phyloP scores from a whole-genome alignment of 1,140 invertebrate genomes.

The Drosophila kepulauana region DNA sequence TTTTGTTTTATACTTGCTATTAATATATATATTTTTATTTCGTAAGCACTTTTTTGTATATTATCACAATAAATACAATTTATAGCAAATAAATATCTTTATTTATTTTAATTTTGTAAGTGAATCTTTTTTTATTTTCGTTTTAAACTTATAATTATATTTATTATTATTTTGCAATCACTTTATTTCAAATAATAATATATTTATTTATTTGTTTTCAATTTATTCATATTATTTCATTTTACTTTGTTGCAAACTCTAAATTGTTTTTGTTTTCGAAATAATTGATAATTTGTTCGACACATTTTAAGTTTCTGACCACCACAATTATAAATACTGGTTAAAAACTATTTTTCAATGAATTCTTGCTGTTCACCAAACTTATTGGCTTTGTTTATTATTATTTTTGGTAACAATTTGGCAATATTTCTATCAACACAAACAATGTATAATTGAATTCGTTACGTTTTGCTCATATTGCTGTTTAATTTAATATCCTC shows the following conservation, averaged over 20 bases:
- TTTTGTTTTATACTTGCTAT: not conserved
- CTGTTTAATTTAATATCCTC: slow-evolving; percentile 18
- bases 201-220: not conserved
- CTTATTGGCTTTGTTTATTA: not conserved
- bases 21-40: not conserved
- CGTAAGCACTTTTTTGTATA: slow-evolving; percentile 2
- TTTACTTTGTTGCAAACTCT: not conserved
- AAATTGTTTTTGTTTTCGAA: not conserved
- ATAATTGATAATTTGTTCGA: not conserved
- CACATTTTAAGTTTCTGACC: not conserved
- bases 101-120: not conserved
- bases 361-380: too few relatives aligned
- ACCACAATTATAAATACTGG: too few relatives aligned
- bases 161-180: not conserved
- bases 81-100: not conserved
- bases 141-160: not conserved
- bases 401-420: not conserved
- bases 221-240: not conserved
- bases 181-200: not conserved
- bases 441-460: not conserved
- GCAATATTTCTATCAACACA: not conserved
- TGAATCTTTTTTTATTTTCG: too few relatives aligned
- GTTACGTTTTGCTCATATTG: not conserved
- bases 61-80: not conserved
- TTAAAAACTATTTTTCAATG: not conserved